Base-by-base conservation (phyloP, 2,888 invertebrate species). In the Ectemnius continuus region DNA sequence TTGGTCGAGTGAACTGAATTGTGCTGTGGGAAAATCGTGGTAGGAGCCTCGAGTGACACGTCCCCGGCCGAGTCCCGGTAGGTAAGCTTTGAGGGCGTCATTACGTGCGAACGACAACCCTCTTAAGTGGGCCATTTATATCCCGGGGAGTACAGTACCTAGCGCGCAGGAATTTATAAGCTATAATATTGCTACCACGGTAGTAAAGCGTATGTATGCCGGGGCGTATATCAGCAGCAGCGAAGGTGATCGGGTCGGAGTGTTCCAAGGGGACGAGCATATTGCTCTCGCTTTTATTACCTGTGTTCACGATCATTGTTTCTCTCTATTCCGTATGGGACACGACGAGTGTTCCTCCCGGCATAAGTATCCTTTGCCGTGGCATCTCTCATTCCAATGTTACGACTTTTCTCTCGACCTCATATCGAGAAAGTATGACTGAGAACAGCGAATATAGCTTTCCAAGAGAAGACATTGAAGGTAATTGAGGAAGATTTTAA, bases 161-260 rank as follows among this genome's bases (percentile, higher is more conserved):
- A 72, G 75, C 79, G 78, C 71, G 80, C 71, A 81, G 84, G 84
- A 88, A 88, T 89, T 89, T 89, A 89, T 88, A 88, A 84, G 89
- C 88, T 86, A 88, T 89, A 88, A 89, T 86, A 88, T 84, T 74
- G 88, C 87, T 87, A 85, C 86, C 81, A 83, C 78, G 88, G 88
- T 86, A 87, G 87, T 88, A 87, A 88, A 89, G 79, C 82, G 81
- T 82, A 82, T 79, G 79, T 36, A 36, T 36, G 36, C 36, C 8
- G 36, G 36, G 80, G 76, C 84, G 82, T 85, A 86, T 86, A 88
- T 88, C 83, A 83, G 82, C 73, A 36, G 70, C 76, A 62, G 85
- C 79, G 85, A 88, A 86, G 88, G 87, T 88, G 82, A 88, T 87
- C 84, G 82, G 75, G 63, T 58, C 26, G 64, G 67, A 81, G 67